A percentile compares a stretch with the other conserved stretches of the same genome.
Evolutionary conservation across 1,140 invertebrate genomes (phyloP).

Genomic region (Drosophila nigrodunni): DNA sequence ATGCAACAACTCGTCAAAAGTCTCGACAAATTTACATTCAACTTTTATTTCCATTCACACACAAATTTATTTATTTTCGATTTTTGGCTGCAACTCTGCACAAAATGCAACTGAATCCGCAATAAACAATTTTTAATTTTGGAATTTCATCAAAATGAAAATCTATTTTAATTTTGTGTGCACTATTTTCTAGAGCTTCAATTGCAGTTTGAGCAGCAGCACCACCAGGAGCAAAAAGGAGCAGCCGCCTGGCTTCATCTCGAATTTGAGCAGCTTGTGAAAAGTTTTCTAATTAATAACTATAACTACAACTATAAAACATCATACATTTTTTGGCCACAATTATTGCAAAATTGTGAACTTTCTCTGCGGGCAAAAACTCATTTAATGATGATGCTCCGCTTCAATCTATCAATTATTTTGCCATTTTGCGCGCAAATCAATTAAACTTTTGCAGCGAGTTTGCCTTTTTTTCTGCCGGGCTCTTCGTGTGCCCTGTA

Average conservation of each 20-base stretch:
- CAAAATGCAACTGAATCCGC: conserved; percentile 62
- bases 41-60: too few species aligned
- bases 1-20: conserved; percentile 14
- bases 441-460: conserved; percentile 73
- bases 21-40: conserved; percentile 2
- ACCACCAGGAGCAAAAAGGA: neutral
- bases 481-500: conserved; percentile 1
- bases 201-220: neutral
- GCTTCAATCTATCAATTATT: conserved; percentile 74
- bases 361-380: conserved; percentile 47
- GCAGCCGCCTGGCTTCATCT: neutral
- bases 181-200: neutral
- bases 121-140: conserved; percentile 23
- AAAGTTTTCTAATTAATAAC: conserved; percentile 75
- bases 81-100: neutral
- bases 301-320: conserved; percentile 26
- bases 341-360: conserved; percentile 46
- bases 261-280: conserved; percentile 2
- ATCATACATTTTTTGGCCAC: conserved; percentile 24
- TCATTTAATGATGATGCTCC: conserved; percentile 58
- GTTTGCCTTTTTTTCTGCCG: conserved; percentile 29
- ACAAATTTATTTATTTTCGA: neutral
- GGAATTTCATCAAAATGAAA: conserved; percentile 33
- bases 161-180: conserved; percentile 35
- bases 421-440: conserved; percentile 71